These are phyloP conservation scores for Lepetodrilus schrolli DNA, from an alignment of 2,888 invertebrate genomes.

Conservation along the genomic window DNA sequence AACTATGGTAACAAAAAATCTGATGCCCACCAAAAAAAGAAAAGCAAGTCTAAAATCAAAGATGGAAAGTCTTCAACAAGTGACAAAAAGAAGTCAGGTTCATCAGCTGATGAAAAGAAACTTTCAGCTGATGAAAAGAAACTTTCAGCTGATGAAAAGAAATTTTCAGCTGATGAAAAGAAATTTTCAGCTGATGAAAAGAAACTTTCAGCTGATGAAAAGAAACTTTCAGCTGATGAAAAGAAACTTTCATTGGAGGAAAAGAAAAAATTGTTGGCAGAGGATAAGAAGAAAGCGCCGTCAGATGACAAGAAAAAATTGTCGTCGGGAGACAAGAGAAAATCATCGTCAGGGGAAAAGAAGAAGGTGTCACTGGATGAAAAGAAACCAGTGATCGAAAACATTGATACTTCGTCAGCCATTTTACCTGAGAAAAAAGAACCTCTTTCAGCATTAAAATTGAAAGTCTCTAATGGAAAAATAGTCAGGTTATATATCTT, in stretches of 20 bases:
- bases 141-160: too few relatives aligned
- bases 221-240: too few relatives aligned
- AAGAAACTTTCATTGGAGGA: too few relatives aligned
- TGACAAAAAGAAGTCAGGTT: too few relatives aligned
- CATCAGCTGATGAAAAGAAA: too few relatives aligned
- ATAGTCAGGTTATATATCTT: constrained; percentile 64
- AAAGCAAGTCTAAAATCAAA: neutral
- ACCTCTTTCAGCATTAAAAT: constrained; percentile 52
- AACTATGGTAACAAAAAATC: neutral
- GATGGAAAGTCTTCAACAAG: too few relatives aligned
- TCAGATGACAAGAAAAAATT: constrained; percentile 30
- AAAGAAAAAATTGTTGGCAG: too few relatives aligned
- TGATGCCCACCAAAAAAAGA: neutral
- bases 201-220: too few relatives aligned
- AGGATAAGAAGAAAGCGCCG: constrained; percentile 35
- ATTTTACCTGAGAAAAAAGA: constrained; percentile 30
- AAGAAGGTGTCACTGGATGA: neutral
- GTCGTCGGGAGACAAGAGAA: neutral
- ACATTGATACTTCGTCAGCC: neutral
- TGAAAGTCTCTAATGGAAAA: constrained; percentile 72
- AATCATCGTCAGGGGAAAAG: neutral
- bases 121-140: too few relatives aligned
- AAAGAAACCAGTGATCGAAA: too few relatives aligned
- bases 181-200: too few relatives aligned
- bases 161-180: too few relatives aligned